These are phyloP conservation scores for Capra hircus DNA, from an alignment of 2,113 vertebrate genomes.

Conservation along the genomic window DNA sequence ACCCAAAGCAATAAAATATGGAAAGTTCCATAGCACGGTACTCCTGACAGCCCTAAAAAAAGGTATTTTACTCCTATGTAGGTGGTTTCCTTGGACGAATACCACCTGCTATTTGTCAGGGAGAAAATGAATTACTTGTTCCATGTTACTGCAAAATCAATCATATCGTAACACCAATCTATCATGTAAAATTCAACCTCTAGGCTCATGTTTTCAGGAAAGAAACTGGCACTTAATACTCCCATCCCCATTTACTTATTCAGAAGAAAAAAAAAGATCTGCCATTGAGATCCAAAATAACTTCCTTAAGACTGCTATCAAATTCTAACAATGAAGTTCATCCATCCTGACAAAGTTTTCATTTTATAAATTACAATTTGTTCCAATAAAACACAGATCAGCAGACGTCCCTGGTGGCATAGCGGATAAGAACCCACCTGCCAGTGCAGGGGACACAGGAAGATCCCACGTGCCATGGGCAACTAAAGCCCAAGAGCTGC, in stretches of 20 bases:
- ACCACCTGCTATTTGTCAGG: conserved; percentile 63
- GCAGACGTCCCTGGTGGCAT: not conserved
- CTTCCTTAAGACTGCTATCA: not conserved
- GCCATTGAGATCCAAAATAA: not conserved
- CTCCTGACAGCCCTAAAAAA: conserved; percentile 22
- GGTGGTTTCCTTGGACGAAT: conserved; percentile 59
- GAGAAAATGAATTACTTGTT: conserved; percentile 43
- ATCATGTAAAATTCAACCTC: conserved; percentile 10
- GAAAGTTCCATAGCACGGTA: not conserved
- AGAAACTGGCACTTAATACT: not conserved
- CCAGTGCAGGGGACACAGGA: not conserved
- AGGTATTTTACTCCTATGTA: conserved; percentile 48
- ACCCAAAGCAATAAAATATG: conserved; percentile 36
- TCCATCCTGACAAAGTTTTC: not conserved
- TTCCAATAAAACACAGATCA: not conserved
- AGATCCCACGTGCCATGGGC: not conserved
- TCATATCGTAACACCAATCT: conserved; percentile 23
- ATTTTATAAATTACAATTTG: not conserved
- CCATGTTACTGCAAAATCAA: conserved; percentile 29
- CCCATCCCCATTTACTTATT: not conserved
- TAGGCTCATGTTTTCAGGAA: not conserved
- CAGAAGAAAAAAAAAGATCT: not conserved
- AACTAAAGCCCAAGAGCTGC: not conserved
- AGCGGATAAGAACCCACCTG: not conserved
- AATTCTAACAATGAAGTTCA: not conserved